Percentiles rank a stretch among this genome's conserved stretches.
Evolutionary conservation across 2,113 vertebrate species (phyloP).

Genomic region (Sceloporus tristichus): DNA sequence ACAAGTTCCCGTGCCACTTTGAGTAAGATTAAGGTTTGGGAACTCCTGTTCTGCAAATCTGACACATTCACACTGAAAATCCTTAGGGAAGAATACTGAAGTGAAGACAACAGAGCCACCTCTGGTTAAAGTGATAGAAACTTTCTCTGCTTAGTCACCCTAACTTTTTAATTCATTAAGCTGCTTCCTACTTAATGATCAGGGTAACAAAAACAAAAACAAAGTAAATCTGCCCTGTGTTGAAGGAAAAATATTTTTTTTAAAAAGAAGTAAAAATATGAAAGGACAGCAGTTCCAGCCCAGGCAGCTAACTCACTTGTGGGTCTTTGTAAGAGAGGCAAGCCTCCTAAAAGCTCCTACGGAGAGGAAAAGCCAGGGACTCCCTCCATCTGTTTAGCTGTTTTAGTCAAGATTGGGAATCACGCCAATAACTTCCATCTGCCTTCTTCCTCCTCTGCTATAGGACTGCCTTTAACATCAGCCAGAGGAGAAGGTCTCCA

Average conservation of each 20-base stretch:
- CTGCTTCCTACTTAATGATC: neutral
- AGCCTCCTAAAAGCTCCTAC: neutral
- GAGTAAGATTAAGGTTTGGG: neutral
- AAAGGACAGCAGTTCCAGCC: neutral
- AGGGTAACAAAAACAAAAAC: neutral
- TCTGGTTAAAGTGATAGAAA: neutral
- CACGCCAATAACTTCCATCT: conserved; percentile 4
- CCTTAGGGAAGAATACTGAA: neutral
- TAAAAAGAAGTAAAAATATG: neutral
- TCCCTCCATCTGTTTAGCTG: neutral
- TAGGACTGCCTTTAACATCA: conserved; percentile 39
- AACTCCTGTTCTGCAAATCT: neutral
- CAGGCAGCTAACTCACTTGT: too few species aligned
- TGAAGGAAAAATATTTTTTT: neutral
- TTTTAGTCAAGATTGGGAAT: neutral
- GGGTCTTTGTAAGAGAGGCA: neutral
- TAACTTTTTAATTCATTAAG: neutral
- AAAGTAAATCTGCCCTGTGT: neutral
- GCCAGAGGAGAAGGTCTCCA: conserved; percentile 19
- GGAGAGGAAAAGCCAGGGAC: neutral
- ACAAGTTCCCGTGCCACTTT: neutral
- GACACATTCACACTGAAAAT: neutral
- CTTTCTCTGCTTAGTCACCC: neutral
- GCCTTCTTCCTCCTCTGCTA: conserved; percentile 10
- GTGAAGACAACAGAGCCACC: neutral